These are phyloP conservation scores for Drosophila nr. medialis DNA, from an alignment of 2,888 invertebrate species.

Conservation along the genomic window DNA sequence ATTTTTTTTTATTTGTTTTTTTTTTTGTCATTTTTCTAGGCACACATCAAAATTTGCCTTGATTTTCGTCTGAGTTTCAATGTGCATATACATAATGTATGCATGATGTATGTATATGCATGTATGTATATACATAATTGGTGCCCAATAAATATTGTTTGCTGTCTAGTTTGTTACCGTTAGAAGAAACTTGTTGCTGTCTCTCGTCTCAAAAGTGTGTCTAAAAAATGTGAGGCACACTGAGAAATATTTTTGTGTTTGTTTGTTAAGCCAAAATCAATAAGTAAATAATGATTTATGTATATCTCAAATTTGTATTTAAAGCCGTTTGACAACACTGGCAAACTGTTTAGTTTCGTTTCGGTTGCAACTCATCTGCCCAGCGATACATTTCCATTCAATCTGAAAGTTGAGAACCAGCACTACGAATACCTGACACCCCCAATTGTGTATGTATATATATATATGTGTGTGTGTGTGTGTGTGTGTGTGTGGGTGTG, in stretches of 20 bases:
- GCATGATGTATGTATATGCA: neutral
- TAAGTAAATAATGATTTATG: constrained; percentile 24
- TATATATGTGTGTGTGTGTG: neutral
- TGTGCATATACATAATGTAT: neutral
- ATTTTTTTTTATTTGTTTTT: constrained; percentile 8
- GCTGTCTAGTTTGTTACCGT: constrained; percentile 50
- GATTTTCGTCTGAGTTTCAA: constrained; percentile 4
- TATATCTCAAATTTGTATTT: constrained; percentile 44
- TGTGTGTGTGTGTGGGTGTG: neutral
- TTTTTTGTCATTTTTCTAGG: constrained; percentile 29
- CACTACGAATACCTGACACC: neutral
- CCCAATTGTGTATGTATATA: neutral
- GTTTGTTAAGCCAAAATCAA: constrained; percentile 26
- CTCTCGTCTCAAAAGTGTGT: constrained; percentile 45
- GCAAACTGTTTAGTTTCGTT: constrained; percentile 40
- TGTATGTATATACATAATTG: constrained; percentile 56
- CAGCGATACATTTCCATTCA: neutral
- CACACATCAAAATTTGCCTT: constrained; percentile 38
- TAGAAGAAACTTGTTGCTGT: constrained; percentile 7
- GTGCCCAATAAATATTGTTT: constrained; percentile 78
- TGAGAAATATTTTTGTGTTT: constrained; percentile 41
- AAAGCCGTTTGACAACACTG: constrained; percentile 75
- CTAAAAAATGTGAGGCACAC: constrained; percentile 60
- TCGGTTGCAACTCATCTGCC: neutral
- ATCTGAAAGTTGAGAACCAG: neutral